These are phyloP conservation scores for Hippopotamus amphibius DNA, from an alignment of 2,113 vertebrate species.

Conservation along the genomic window DNA sequence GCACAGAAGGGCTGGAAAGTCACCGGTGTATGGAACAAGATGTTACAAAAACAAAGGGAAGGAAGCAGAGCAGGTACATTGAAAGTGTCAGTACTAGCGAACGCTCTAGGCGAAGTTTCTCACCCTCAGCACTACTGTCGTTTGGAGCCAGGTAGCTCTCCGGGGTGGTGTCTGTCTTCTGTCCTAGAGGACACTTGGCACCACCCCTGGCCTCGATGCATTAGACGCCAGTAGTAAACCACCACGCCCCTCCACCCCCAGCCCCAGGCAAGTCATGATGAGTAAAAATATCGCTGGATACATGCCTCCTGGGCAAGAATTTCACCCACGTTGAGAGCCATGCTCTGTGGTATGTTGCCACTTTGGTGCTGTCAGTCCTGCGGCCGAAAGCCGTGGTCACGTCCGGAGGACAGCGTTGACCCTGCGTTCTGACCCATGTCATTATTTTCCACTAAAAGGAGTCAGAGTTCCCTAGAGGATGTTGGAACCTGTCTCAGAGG, in stretches of 20 bases:
- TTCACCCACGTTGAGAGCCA: not conserved
- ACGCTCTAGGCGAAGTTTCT: not conserved
- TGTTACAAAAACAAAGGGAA: slow-evolving; percentile 2
- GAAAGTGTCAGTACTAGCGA: not conserved
- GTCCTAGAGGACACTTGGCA: not conserved
- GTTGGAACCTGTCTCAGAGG: not conserved
- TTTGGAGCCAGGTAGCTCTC: not conserved
- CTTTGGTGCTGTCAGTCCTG: not conserved
- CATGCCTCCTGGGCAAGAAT: too few species aligned
- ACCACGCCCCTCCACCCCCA: not conserved
- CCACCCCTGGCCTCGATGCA: too few species aligned
- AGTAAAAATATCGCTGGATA: not conserved
- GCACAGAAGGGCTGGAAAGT: not conserved
- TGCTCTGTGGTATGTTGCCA: not conserved
- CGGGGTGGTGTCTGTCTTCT: not conserved
- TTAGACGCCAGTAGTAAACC: not conserved
- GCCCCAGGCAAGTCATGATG: not conserved
- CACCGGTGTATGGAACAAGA: not conserved
- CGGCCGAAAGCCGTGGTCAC: not conserved
- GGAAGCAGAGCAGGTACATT: not conserved
- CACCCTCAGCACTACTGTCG: not conserved
- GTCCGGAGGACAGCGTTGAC: not conserved
- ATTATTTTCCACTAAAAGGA: not conserved
- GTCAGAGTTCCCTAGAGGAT: not conserved
- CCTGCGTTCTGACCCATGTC: not conserved